These are phyloP conservation scores for Lagocephalus sceleratus DNA, from an alignment of 2,797 vertebrate genomes.

Conservation along the genomic window DNA sequence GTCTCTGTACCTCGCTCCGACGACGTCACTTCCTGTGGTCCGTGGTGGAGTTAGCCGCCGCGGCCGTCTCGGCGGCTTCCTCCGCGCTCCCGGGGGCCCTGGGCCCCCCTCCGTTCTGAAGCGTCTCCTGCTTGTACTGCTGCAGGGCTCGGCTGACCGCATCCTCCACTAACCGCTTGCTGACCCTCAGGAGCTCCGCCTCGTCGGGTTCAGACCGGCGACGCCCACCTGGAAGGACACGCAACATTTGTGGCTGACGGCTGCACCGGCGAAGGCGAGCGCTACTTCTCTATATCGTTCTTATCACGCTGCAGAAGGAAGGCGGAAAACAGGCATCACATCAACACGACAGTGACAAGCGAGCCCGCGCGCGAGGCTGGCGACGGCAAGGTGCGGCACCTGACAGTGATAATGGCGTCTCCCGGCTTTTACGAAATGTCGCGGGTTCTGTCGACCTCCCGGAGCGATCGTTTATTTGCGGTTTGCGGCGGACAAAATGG, in stretches of 20 bases:
- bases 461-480: background rate
- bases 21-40: conserved; percentile 66
- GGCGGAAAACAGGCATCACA: conserved; percentile 1
- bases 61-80: conserved; percentile 55
- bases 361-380: background rate
- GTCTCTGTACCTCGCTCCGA: conserved; percentile 28
- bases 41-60: conserved; percentile 52
- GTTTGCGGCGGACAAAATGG: background rate
- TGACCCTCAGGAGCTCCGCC: conserved; percentile 93
- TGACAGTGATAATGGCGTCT: background rate
- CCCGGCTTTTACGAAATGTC: background rate
- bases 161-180: conserved; percentile 93
- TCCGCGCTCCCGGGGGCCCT: conserved; percentile 69
- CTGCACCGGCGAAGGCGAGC: too few species aligned
- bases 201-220: conserved; percentile 85
- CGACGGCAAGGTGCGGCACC: conserved; percentile 1
- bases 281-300: too few species aligned
- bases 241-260: background rate
- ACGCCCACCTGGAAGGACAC: conserved; percentile 82
- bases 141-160: conserved; percentile 92
- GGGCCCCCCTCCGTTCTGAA: conserved; percentile 82
- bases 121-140: conserved; percentile 94
- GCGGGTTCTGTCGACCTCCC: conserved; percentile 8
- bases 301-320: conserved; percentile 7
- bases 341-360: conserved; percentile 14